Evolutionary conservation across 1,140 invertebrate genomes (phyloP), one percentile per base, ranked within the genome.

Genomic region (Diuraphis noxia): DNA sequence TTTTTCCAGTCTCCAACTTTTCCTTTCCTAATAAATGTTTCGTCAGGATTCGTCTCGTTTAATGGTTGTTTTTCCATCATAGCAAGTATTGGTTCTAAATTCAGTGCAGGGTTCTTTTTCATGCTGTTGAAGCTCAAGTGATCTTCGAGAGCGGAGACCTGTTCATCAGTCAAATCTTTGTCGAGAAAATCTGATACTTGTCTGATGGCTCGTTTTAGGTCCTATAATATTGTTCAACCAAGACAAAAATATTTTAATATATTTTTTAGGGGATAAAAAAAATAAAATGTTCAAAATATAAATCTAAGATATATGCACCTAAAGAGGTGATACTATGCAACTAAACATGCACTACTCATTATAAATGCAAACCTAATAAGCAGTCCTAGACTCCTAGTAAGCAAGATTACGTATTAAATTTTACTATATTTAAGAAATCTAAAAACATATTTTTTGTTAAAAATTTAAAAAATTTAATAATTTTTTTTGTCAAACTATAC

Each of bases 1-100:
- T 97, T 97, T 92, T 95, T 96, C 96, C 97, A 98, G 93, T 98
- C 97, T 0, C 97, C 97, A 40, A 97, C 95, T 36, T 91, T 87
- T 13, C 97, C 97, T 93, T 97, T 97, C 30, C 97, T 94, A 79
- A 97, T 97, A 93, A 97, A 97, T 93, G 95, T 95, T 0, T 94
- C 93, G 43, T 95, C 94, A 0, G 95, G 94, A 92, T 95, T 92
- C 23, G 93, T 93, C 84, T 84, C 77, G 46, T 95, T 94, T 93
- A 92, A 95, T 34, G 94, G 93, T 86, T 94, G 93, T 0, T 94
- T 94, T 63, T 94, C 94, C 25, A 94, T 94, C 9, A 94, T 94
- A 72, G 95, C 94, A 1, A 97, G 93, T 30, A 97, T 94, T 5
- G 95, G 94, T 49, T 93, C 92, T 36, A 93, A 92, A 93, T 97